Conservation (phyloP, 2,113 vertebrate genomes). For the Conger conger region DNA sequence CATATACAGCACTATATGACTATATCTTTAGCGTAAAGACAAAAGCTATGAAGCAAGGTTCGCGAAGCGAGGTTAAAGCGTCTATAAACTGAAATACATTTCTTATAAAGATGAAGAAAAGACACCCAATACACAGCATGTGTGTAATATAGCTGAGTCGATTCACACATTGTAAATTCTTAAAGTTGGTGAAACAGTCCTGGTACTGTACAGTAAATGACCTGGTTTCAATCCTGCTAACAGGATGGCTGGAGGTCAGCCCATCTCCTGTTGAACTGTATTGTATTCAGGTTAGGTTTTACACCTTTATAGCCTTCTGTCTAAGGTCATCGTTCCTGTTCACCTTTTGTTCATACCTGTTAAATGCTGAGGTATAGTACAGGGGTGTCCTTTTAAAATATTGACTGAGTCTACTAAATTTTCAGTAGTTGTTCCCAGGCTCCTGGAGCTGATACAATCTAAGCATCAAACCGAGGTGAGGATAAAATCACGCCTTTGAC, state of each 20-base stretch:
- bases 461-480: slow-evolving; percentile 27
- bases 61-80: background rate
- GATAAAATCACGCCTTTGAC: slow-evolving; percentile 45
- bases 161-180: background rate
- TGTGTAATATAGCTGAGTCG: too few relatives aligned
- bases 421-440: slow-evolving; percentile 16
- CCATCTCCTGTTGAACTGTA: background rate
- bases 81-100: background rate
- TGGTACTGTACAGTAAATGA: too few relatives aligned
- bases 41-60: background rate
- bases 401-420: background rate
- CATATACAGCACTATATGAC: background rate
- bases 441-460: slow-evolving; percentile 37
- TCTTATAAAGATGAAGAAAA: background rate
- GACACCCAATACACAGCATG: background rate
- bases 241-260: background rate
- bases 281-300: background rate
- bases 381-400: background rate
- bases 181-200: background rate
- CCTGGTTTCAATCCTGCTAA: background rate
- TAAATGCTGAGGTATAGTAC: background rate
- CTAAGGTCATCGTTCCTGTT: background rate
- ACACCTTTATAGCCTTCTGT: background rate
- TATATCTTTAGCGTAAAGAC: background rate
- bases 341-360: background rate